These are phyloP conservation scores for Dryobota labecula DNA, from an alignment of 2,888 invertebrate genomes.

Conservation along the genomic window DNA sequence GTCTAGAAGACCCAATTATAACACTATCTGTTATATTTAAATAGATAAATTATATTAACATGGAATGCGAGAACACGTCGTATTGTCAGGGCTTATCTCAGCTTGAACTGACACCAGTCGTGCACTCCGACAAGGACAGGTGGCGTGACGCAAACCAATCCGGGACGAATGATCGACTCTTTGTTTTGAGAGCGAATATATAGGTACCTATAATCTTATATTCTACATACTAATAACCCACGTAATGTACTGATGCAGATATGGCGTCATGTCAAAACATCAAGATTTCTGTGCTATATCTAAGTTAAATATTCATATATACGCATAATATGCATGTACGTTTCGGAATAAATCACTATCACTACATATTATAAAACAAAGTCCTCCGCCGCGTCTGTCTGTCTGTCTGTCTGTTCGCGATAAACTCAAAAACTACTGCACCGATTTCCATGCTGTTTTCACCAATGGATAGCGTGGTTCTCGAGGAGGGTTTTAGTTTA, in stretches of 20 bases:
- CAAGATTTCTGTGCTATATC: neutral
- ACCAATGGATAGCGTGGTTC: no score
- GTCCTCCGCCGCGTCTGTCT: no score
- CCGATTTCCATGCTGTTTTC: no score
- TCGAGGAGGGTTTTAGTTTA: no score
- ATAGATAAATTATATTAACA: conserved; percentile 47
- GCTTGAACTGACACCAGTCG: conserved; percentile 50
- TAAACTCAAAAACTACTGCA: no score
- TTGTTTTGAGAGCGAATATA: conserved; percentile 60
- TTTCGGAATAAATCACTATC: neutral
- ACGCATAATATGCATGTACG: no score
- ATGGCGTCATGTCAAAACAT: neutral
- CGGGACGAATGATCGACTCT: conserved; percentile 58
- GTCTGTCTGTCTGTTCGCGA: no score
- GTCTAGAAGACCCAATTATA: conserved; percentile 24
- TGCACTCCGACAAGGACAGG: conserved; percentile 58
- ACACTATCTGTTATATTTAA: conserved; percentile 29
- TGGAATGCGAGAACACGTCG: conserved; percentile 54
- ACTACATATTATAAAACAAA: no score
- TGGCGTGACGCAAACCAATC: conserved; percentile 51
- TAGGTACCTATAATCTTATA: conserved; percentile 49
- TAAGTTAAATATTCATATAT: no score
- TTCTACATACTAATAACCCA: neutral
- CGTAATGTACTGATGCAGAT: neutral
- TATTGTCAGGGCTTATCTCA: conserved; percentile 61